These are phyloP conservation scores for Grallaria varia DNA, from an alignment of 2,113 vertebrate genomes.

Conservation along the genomic window DNA sequence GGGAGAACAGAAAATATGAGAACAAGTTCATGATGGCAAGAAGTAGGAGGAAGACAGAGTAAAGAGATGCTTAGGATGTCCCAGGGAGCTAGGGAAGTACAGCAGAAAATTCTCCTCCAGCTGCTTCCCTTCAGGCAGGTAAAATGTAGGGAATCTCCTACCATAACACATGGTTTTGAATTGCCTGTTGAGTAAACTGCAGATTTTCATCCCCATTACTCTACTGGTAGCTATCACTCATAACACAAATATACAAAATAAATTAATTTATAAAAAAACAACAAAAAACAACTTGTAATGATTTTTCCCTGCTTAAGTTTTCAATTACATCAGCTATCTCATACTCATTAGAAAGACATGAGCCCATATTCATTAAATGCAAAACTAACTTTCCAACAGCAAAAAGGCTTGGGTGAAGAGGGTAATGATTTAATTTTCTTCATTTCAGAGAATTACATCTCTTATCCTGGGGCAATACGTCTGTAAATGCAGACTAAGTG, in stretches of 20 bases:
- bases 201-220: not conserved
- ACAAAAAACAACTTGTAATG: not conserved
- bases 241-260: slow-evolving; percentile 55
- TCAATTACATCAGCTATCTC: slow-evolving; percentile 64
- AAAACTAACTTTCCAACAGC: slow-evolving; percentile 68
- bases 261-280: slow-evolving; percentile 13
- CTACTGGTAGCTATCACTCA: slow-evolving; percentile 2
- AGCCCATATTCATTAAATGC: slow-evolving; percentile 63
- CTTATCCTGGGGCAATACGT: slow-evolving; percentile 65
- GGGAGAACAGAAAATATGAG: not conserved
- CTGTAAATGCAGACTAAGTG: slow-evolving; percentile 66
- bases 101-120: not conserved
- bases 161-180: not conserved
- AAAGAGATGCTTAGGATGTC: not conserved
- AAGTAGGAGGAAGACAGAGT: not conserved
- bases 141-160: not conserved
- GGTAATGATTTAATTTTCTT: slow-evolving; percentile 71
- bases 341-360: slow-evolving; percentile 60
- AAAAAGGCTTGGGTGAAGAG: slow-evolving; percentile 65
- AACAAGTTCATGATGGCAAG: not conserved
- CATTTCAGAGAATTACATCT: slow-evolving; percentile 66
- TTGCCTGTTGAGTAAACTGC: not conserved
- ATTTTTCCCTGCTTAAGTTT: slow-evolving; percentile 57
- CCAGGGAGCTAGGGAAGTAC: not conserved
- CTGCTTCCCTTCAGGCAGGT: slow-evolving; percentile 1